These are phyloP conservation scores for Sinelater perroti DNA, from an alignment of 2,888 invertebrate species.

Conservation along the genomic window DNA sequence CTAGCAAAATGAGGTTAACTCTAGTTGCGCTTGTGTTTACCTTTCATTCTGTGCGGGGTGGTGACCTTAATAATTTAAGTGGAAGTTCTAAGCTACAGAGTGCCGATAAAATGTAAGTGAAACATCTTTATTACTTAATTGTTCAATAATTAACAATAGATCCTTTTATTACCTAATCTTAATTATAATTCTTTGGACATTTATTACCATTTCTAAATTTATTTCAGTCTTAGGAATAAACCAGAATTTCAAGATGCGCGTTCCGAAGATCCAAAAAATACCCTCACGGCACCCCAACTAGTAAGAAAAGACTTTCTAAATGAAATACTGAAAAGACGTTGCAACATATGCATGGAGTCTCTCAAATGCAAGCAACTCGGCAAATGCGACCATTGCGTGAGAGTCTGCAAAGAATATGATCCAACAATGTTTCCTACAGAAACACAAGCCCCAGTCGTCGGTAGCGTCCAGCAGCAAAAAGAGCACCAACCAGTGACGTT, in stretches of 20 bases:
- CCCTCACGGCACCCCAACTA: neutral
- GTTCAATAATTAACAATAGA: no score
- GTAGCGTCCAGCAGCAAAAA: neutral
- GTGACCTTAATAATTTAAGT: conserved; percentile 13
- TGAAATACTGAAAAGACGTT: conserved; percentile 33
- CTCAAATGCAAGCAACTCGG: conserved; percentile 34
- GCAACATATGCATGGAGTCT: conserved; percentile 34
- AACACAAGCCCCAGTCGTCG: conserved; percentile 9
- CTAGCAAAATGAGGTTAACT: neutral
- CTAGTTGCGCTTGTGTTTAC: conserved; percentile 9
- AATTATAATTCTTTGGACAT: no score
- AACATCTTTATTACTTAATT: no score
- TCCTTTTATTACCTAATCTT: no score
- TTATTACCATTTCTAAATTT: no score
- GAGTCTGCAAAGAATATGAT: conserved; percentile 34
- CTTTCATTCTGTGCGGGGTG: conserved; percentile 1
- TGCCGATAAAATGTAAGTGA: no score
- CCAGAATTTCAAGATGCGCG: no score
- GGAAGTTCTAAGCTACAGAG: conserved; percentile 7
- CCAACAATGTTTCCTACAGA: neutral
- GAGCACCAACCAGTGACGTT: neutral
- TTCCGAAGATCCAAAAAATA: neutral
- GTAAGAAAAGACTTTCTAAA: neutral
- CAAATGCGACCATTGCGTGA: conserved; percentile 38
- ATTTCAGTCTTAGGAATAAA: no score